A percentile compares a stretch with the other conserved stretches of the same genome.
These are phyloP conservation scores for Myotis brandtii DNA, from an alignment of 2,113 vertebrate genomes.

Conservation along the genomic window DNA sequence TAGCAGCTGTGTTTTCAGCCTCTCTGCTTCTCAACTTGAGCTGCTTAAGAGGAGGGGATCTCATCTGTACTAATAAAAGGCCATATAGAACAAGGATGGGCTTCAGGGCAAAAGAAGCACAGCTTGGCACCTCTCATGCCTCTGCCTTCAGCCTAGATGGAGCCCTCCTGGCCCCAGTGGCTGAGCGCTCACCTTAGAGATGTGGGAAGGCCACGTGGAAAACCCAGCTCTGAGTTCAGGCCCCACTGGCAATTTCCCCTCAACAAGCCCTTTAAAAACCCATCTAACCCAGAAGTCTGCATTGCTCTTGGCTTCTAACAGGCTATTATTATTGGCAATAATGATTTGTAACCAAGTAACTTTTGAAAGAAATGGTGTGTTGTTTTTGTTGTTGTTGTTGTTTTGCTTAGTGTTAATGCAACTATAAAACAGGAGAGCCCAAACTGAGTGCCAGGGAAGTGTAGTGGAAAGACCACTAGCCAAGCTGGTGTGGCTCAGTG, in stretches of 20 bases:
- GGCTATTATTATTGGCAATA: neutral
- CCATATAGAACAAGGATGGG: neutral
- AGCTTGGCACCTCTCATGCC: neutral
- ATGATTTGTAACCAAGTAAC: neutral
- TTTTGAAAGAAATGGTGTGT: neutral
- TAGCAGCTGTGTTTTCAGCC: neutral
- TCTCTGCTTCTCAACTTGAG: neutral
- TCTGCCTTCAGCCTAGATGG: too few relatives aligned
- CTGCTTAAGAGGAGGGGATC: neutral
- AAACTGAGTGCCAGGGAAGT: neutral
- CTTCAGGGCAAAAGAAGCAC: neutral
- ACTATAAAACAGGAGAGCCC: neutral
- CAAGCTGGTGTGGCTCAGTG: too few relatives aligned
- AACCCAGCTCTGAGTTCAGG: neutral
- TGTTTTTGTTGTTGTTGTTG: neutral
- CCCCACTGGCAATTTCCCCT: neutral
- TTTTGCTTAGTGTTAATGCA: neutral
- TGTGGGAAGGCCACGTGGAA: rapidly evolving
- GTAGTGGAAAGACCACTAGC: neutral
- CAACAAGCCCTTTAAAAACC: neutral
- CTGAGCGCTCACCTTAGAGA: neutral
- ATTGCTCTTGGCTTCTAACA: neutral
- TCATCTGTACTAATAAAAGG: neutral
- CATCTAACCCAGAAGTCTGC: neutral
- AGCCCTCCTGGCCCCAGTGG: neutral